Base-by-base conservation (phyloP, 1,140 invertebrate genomes). In the Ladona fulva region DNA sequence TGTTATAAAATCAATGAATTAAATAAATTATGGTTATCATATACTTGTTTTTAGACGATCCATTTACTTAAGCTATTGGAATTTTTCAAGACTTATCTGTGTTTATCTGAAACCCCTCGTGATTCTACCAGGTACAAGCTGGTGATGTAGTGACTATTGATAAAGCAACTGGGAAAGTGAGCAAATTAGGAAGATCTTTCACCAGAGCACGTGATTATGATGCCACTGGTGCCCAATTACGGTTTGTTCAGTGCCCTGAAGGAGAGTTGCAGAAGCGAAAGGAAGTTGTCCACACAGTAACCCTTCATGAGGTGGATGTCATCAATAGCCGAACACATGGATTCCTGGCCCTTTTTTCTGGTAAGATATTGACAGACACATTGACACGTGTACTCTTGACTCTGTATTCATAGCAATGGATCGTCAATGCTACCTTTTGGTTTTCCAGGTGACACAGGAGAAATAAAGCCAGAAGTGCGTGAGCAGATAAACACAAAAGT, bases 401-500 rank as follows among this genome's bases (percentile, higher is more conserved):
- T 76, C 52, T 76, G 12, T 76, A 22, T 77, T 66, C 3, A 22
- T 75, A 7, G 16, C 24, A 24, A 74, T n/a, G n/a, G 73, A 11
- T 11, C 73, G 11, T 22, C 11, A 5, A 74, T 11, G 24, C 11
- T 74, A 1, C 73, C 11, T 74, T 22, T 74, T 22, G n/a, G 25
- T 77, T 74, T 80, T 82, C 0, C 81, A 92, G 94, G 95, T 52
- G 98, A 99, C 83, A 99, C 98, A 0, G 98, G 98, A 6, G 98
- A 99, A 87, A 99, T 99, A 24, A 99, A 99, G 83, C 87, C 93
- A 0, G 98, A 99, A 88, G 95, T 99, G 0, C 88, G 98, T 44
- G 97, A 99, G 83, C 97, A 99, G 86, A 99, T 99, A 80, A 99
- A 99, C 84, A 90, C 92, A n/a, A 99, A 99, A 87, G 95, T 98